Percentiles rank a stretch among this genome's conserved stretches.
Conservation (phyloP, 2,797 vertebrate species). For the Crypturellus tataupa region DNA sequence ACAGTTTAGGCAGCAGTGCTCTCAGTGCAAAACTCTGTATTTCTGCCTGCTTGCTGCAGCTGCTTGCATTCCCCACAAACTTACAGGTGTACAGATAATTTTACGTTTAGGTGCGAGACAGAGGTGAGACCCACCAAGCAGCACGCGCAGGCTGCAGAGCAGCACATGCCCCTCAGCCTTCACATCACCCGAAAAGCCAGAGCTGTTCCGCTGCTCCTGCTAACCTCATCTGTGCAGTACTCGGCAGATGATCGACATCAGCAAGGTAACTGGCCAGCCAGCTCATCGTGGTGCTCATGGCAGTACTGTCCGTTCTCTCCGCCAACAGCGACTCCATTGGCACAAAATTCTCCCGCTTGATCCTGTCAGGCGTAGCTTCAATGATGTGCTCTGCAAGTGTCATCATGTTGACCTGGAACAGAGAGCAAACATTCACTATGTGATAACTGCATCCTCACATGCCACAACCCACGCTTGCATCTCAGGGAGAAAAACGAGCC, state of each 20-base stretch:
- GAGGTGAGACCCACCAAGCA: not conserved
- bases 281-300: slow-evolving; percentile 96
- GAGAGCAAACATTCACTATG: not conserved
- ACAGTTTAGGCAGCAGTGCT: too few relatives aligned
- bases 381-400: slow-evolving; percentile 98
- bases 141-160: not conserved
- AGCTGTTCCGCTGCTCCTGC: not conserved
- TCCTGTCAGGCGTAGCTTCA: slow-evolving; percentile 96
- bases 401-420: slow-evolving; percentile 94
- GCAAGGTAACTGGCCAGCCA: slow-evolving; percentile 99
- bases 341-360: slow-evolving; percentile 95
- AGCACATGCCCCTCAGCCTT: not conserved
- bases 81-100: not conserved
- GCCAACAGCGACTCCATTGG: slow-evolving; percentile 85
- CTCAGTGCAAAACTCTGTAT: not conserved
- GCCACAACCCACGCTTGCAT: not conserved
- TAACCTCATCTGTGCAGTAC: slow-evolving; percentile 93
- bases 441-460: not conserved
- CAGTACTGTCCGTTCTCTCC: slow-evolving; percentile 84
- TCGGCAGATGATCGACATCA: slow-evolving; percentile 94
- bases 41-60: not conserved
- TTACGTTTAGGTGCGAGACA: fast-evolving
- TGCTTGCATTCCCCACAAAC: not conserved
- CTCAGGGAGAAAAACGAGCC: not conserved
- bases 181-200: not conserved